Conservation (phyloP, 2,888 invertebrate genomes). For the Protophormia terraenovae region DNA sequence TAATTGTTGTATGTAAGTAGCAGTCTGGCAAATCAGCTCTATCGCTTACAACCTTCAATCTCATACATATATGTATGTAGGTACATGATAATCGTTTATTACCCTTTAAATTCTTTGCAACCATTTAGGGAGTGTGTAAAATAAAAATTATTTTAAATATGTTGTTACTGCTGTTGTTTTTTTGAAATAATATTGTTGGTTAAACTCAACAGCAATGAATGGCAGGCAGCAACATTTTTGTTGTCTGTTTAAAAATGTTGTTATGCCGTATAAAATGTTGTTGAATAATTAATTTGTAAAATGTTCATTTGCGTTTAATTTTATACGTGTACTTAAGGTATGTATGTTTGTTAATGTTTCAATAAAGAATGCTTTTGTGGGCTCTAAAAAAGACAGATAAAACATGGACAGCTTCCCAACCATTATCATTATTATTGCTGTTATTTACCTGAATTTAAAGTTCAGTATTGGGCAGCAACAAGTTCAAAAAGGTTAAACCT, state of each 20-base stretch:
- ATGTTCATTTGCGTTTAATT: conserved; percentile 18
- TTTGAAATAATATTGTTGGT: conserved; percentile 3
- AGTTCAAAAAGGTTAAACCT: neutral
- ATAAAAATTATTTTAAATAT: neutral
- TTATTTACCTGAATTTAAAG: neutral
- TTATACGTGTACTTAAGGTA: neutral
- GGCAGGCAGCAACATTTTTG: neutral
- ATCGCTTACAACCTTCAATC: neutral
- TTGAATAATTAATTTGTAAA: conserved; percentile 34
- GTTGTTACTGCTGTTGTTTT: neutral
- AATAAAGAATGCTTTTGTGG: neutral
- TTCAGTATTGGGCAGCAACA: conserved; percentile 28
- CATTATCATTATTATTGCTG: neutral
- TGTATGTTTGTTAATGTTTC: neutral
- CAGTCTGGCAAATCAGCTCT: neutral
- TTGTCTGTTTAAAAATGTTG: neutral
- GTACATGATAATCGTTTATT: neutral
- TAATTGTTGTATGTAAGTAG: conserved; percentile 23
- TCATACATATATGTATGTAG: neutral
- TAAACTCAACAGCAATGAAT: neutral
- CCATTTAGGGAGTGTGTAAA: neutral
- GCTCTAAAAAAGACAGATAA: neutral
- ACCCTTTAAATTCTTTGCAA: neutral
- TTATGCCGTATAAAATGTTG: neutral
- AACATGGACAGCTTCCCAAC: neutral